Evolutionary conservation across 2,888 invertebrate species (phyloP).

Genomic region (Cantharis rustica): DNA sequence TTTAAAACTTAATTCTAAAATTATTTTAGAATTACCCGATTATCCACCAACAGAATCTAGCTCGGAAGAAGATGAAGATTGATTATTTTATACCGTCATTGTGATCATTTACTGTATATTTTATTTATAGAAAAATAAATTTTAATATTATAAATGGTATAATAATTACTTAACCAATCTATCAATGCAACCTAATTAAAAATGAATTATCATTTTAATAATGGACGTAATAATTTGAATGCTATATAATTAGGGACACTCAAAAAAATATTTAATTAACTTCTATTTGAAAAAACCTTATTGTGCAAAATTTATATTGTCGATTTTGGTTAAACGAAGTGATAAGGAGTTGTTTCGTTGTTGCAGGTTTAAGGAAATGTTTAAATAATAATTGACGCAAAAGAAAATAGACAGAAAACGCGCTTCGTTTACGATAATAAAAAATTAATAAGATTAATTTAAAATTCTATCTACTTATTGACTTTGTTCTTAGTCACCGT

Average conservation of each 20-base stretch:
- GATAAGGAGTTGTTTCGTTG: not conserved
- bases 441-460: not conserved
- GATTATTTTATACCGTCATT: not conserved
- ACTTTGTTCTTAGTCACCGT: not conserved
- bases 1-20: not conserved
- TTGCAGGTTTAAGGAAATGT: not conserved
- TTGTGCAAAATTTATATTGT: not conserved
- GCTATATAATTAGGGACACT: not conserved
- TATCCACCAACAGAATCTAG: constrained; percentile 29
- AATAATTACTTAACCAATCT: not conserved
- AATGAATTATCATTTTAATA: not conserved
- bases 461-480: not conserved
- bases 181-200: not conserved
- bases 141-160: not conserved
- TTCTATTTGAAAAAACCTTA: not conserved
- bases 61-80: constrained; percentile 12
- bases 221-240: not conserved
- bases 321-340: not conserved
- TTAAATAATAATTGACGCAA: not conserved
- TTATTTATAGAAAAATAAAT: not conserved
- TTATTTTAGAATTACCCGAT: constrained; percentile 58
- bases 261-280: not conserved
- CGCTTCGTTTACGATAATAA: not conserved
- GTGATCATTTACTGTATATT: not conserved
- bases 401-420: not conserved